These are phyloP conservation scores for Agrotis exclamationis DNA, from an alignment of 2,888 invertebrate genomes.

Conservation along the genomic window DNA sequence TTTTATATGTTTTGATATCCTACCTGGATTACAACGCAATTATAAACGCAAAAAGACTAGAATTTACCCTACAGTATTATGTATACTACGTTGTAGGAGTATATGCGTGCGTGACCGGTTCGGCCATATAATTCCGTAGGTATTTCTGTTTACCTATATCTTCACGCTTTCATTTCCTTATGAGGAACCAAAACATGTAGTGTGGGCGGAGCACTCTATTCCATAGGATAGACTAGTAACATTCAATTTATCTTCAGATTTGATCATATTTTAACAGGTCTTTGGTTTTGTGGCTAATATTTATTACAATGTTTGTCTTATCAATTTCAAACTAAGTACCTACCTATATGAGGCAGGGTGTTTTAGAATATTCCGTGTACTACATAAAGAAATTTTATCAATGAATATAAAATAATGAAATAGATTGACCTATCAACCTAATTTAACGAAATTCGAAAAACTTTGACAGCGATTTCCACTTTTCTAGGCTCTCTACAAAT, in stretches of 20 bases:
- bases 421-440: neutral
- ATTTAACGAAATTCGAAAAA: neutral
- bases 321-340: too few relatives aligned
- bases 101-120: neutral
- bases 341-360: neutral
- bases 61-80: neutral
- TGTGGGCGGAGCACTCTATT: constrained; percentile 10
- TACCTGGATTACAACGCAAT: neutral
- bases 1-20: neutral
- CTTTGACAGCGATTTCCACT: neutral
- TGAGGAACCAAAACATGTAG: neutral
- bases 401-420: neutral
- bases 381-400: neutral
- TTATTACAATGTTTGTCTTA: neutral
- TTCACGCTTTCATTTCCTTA: constrained; percentile 47
- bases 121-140: neutral
- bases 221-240: neutral
- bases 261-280: neutral
- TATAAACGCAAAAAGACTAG: neutral
- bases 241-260: neutral
- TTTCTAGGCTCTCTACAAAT: neutral
- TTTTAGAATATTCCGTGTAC: neutral
- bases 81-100: neutral
- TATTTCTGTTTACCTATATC: constrained; percentile 18
- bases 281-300: neutral